Percentiles rank a stretch among this genome's conserved stretches.
These are phyloP conservation scores for Clivina fossor DNA, from an alignment of 2,888 invertebrate genomes.

Conservation along the genomic window DNA sequence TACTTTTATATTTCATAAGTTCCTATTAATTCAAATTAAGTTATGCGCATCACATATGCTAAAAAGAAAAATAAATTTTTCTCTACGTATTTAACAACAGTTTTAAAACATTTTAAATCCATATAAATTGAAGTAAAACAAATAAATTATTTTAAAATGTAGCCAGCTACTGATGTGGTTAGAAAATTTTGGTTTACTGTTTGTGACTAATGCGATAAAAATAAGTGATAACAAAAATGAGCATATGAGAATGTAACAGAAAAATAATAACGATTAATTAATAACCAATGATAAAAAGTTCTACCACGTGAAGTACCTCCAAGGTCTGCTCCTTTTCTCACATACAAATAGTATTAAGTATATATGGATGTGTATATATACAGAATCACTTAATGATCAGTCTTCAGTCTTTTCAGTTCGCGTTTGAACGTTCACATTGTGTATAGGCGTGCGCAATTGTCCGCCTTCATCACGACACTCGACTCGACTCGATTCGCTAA, in stretches of 20 bases:
- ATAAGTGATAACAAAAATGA: slow-evolving; percentile 1
- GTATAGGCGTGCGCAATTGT: neutral
- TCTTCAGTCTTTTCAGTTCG: slow-evolving; percentile 30
- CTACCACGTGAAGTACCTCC: slow-evolving; percentile 24
- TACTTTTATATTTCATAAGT: too few species aligned
- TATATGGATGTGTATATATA: slow-evolving; percentile 8
- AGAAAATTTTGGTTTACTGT: too few species aligned
- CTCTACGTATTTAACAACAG: too few species aligned
- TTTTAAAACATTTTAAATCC: too few species aligned
- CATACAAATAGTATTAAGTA: neutral
- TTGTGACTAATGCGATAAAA: neutral
- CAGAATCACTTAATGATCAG: slow-evolving; percentile 25
- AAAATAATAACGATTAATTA: neutral
- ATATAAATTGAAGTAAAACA: too few species aligned
- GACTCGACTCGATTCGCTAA: too few species aligned
- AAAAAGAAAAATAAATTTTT: too few species aligned
- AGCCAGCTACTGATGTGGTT: too few species aligned
- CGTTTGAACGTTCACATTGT: slow-evolving; percentile 10
- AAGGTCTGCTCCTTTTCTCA: slow-evolving; percentile 1
- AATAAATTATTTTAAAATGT: too few species aligned
- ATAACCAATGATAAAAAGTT: slow-evolving; percentile 13
- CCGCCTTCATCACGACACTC: too few species aligned
- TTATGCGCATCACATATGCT: too few species aligned
- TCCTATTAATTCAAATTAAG: too few species aligned
- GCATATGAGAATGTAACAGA: neutral